Percentiles rank a stretch among this genome's conserved stretches.
phyloP scores from a whole-genome alignment of 2,888 invertebrate genomes.

The Glyphotaelius pellucidus region DNA sequence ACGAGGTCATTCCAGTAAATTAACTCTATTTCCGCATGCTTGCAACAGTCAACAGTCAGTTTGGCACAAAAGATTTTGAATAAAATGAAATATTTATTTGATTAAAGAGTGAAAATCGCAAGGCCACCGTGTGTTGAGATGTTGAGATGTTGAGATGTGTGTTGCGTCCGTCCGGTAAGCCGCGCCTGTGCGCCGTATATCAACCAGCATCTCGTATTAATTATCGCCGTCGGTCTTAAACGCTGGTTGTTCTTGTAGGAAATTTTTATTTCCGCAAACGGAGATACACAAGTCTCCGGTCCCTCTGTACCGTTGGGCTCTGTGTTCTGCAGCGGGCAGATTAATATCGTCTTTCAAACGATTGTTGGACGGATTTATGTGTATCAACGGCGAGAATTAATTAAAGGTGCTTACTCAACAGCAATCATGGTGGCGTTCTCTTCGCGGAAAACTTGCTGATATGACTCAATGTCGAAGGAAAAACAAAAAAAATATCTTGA shows the following conservation, averaged over 20 bases:
- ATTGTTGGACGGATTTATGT: slow-evolving; percentile 28
- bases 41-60: too few species aligned
- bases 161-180: not conserved
- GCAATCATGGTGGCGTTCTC: slow-evolving; percentile 2
- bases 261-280: slow-evolving; percentile 34
- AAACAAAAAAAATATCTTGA: not conserved
- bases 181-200: not conserved
- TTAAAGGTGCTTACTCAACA: slow-evolving; percentile 8
- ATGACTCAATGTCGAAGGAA: not conserved
- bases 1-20: too few species aligned
- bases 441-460: not conserved
- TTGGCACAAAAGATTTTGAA: not conserved
- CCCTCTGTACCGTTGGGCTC: not conserved
- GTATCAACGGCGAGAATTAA: slow-evolving; percentile 6
- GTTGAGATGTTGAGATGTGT: not conserved
- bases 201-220: slow-evolving; percentile 33
- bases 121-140: not conserved
- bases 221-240: slow-evolving; percentile 30
- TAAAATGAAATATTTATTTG: not conserved
- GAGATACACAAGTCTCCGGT: not conserved
- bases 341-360: slow-evolving; percentile 33
- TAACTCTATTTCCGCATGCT: too few species aligned
- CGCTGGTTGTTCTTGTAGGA: slow-evolving; percentile 16
- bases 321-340: slow-evolving; percentile 21
- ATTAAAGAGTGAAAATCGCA: not conserved